A percentile compares a stretch with the other conserved stretches of the same genome.
phyloP scores from a whole-genome alignment of 2,888 invertebrate species.

The Tenodera sinensis region DNA sequence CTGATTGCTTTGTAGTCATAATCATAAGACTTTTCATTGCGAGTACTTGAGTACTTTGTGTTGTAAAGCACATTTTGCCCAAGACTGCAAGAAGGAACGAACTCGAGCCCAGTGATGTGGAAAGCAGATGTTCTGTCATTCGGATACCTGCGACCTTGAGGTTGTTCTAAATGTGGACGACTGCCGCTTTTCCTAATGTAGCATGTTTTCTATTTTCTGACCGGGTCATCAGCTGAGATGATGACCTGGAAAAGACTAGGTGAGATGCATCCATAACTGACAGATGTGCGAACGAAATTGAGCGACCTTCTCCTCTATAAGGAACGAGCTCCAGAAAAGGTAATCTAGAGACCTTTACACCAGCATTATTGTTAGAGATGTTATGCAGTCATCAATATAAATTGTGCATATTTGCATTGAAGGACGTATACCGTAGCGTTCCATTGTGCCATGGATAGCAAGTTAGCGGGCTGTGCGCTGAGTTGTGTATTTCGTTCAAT shows the following conservation, averaged over 20 bases:
- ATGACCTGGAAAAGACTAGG: background rate
- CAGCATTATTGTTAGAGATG: background rate
- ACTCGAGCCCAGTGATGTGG: background rate
- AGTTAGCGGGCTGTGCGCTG: too few species aligned
- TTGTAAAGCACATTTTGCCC: too few species aligned
- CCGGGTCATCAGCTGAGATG: background rate
- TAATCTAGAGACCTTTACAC: background rate
- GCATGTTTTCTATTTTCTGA: background rate
- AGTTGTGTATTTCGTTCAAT: too few species aligned
- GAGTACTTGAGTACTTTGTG: too few species aligned
- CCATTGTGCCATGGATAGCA: too few species aligned
- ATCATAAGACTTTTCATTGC: too few species aligned
- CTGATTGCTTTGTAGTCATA: too few species aligned
- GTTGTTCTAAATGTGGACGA: background rate
- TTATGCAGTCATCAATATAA: background rate
- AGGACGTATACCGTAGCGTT: too few species aligned
- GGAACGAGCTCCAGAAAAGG: background rate
- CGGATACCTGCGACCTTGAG: background rate
- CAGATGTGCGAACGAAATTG: background rate
- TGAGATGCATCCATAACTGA: background rate
- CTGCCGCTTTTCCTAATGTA: background rate
- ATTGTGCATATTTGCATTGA: too few species aligned
- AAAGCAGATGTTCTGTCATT: background rate
- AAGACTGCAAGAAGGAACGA: too few species aligned
- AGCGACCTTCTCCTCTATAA: background rate